phyloP scores from a whole-genome alignment of 2,797 vertebrate species.

The Pseudochromis fuscus region DNA sequence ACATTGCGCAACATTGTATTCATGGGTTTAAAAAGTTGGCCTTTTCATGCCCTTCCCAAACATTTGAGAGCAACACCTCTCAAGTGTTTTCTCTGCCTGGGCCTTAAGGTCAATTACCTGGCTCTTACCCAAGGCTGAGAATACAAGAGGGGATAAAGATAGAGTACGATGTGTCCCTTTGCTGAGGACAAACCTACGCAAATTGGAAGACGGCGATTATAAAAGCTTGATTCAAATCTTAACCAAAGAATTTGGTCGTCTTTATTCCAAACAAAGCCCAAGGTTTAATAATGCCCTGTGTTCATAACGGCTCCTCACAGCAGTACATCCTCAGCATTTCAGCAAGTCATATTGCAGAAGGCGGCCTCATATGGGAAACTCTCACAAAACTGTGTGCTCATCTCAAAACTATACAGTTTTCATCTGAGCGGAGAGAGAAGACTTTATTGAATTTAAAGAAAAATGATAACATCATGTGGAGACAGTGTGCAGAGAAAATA shows the following conservation, averaged over 20 bases:
- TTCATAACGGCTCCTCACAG: constrained; percentile 45
- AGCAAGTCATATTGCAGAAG: constrained; percentile 59
- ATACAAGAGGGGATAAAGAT: constrained; percentile 3
- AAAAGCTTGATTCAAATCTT: constrained; percentile 16
- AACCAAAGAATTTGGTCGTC: constrained; percentile 24
- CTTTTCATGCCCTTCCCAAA: constrained; percentile 31
- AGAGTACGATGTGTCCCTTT: constrained; percentile 20
- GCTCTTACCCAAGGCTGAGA: constrained; percentile 30
- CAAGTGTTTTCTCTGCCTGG: constrained; percentile 3
- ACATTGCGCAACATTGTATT: neutral
- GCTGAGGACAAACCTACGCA: constrained; percentile 29
- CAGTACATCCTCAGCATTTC: constrained; percentile 46
- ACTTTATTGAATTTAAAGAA: constrained; percentile 80
- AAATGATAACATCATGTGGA: constrained; percentile 79
- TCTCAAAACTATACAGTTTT: constrained; percentile 70
- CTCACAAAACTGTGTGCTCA: constrained; percentile 57
- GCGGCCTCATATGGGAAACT: constrained; percentile 50
- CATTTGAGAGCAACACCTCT: constrained; percentile 5
- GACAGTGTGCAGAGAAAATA: constrained; percentile 78
- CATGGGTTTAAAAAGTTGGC: neutral
- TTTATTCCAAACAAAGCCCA: constrained; percentile 54
- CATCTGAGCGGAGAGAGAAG: constrained; percentile 56
- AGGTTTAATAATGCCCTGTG: constrained; percentile 59
- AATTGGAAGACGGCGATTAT: constrained; percentile 24
- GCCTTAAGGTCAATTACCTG: constrained; percentile 13